These are phyloP conservation scores for Nephrotoma guestfalica DNA, from an alignment of 2,888 invertebrate species.

Conservation along the genomic window DNA sequence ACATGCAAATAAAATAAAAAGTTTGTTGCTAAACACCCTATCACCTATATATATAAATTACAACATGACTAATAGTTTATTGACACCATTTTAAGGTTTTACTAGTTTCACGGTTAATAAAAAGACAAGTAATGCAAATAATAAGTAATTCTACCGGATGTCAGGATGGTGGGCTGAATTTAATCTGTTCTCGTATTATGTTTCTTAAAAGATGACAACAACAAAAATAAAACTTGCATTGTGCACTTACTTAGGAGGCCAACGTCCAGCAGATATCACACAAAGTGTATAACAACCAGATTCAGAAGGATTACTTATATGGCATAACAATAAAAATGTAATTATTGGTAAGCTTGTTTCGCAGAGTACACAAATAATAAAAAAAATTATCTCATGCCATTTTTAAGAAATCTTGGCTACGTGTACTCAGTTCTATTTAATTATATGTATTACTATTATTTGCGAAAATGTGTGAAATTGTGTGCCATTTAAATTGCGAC, in stretches of 20 bases:
- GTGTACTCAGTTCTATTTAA: not conserved
- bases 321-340: not conserved
- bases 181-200: not conserved
- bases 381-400: not conserved
- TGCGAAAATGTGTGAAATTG: not conserved
- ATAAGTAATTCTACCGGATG: not conserved
- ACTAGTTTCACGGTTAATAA: not conserved
- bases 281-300: not conserved
- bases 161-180: not conserved
- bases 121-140: not conserved
- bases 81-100: not conserved
- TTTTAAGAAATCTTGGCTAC: not conserved
- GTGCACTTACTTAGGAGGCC: not conserved
- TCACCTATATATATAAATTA: not conserved
- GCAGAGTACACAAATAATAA: not conserved
- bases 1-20: not conserved
- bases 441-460: not conserved
- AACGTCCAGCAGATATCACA: not conserved
- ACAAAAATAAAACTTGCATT: not conserved
- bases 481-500: not conserved
- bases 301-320: not conserved
- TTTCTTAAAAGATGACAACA: not conserved
- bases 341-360: not conserved
- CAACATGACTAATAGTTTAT: not conserved
- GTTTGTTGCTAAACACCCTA: not conserved